phyloP scores from a whole-genome alignment of 2,113 vertebrate species.

The Argyrosomus japonicus region DNA sequence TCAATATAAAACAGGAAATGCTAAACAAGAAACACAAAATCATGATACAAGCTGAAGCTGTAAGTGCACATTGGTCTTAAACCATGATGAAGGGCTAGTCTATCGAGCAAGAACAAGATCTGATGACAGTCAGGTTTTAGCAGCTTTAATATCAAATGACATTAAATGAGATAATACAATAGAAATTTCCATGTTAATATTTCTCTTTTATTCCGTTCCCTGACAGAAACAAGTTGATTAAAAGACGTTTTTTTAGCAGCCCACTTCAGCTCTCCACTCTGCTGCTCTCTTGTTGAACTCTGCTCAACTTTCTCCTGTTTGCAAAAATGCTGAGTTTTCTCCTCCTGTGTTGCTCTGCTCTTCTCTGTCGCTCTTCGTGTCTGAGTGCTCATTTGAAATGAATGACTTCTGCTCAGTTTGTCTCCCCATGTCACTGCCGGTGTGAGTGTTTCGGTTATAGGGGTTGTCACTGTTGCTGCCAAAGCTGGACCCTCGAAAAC shows the following conservation, averaged over 20 bases:
- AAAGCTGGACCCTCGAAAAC: conserved; percentile 26
- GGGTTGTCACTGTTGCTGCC: conserved; percentile 29
- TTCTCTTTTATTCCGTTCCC: too few relatives aligned
- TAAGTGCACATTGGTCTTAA: too few relatives aligned
- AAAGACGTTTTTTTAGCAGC: not conserved
- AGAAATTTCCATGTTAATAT: not conserved
- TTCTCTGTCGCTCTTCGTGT: conserved; percentile 23
- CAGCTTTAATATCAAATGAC: not conserved
- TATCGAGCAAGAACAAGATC: not conserved
- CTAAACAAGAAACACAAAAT: too few relatives aligned
- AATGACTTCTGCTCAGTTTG: conserved; percentile 39
- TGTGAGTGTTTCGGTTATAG: conserved; percentile 27
- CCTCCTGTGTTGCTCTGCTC: not conserved
- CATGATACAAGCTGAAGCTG: too few relatives aligned
- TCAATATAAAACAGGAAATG: too few relatives aligned
- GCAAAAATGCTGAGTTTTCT: not conserved
- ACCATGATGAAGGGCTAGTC: too few relatives aligned
- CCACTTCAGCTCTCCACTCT: not conserved
- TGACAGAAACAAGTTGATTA: not conserved
- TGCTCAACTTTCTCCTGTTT: conserved; percentile 8
- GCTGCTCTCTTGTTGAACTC: conserved; percentile 10
- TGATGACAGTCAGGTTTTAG: not conserved
- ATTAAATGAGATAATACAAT: too few relatives aligned
- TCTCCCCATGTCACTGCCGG: conserved; percentile 12
- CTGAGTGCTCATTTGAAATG: conserved; percentile 46